A percentile compares a stretch with the other conserved stretches of the same genome.
phyloP scores from a whole-genome alignment of 1,140 invertebrate species.

The Aphaenogaster rudis region DNA sequence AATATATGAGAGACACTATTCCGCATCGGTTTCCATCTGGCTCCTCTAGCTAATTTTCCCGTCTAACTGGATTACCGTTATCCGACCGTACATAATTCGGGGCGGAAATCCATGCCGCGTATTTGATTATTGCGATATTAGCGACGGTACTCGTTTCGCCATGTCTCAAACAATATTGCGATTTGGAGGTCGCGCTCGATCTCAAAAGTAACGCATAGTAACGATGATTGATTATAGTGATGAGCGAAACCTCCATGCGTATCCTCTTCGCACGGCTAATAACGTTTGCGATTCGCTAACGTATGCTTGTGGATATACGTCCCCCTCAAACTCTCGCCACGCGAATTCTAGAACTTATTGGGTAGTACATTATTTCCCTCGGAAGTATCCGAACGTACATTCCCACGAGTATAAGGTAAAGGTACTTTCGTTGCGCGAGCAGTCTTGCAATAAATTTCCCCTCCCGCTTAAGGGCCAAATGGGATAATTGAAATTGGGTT shows the following conservation, averaged over 20 bases:
- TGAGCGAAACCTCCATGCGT: background rate
- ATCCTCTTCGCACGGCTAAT: background rate
- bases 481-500: slow-evolving; percentile 22
- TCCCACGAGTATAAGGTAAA: slow-evolving; percentile 50
- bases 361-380: background rate
- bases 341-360: slow-evolving; percentile 32
- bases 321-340: background rate
- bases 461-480: background rate
- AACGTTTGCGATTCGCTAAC: slow-evolving; percentile 7
- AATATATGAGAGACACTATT: slow-evolving; percentile 40
- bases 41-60: background rate
- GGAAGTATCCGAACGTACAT: slow-evolving; percentile 39
- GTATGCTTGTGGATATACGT: background rate
- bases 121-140: background rate
- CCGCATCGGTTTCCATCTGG: background rate
- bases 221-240: slow-evolving; percentile 6
- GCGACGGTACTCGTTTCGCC: background rate
- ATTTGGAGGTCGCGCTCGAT: background rate
- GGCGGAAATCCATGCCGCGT: background rate
- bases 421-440: background rate
- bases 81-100: background rate
- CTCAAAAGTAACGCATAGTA: background rate
- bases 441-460: slow-evolving; percentile 29
- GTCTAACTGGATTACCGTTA: background rate
- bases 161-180: background rate